A percentile compares a stretch with the other conserved stretches of the same genome.
These are phyloP conservation scores for Catotricha subobsoleta DNA, from an alignment of 2,888 invertebrate species.

Conservation along the genomic window DNA sequence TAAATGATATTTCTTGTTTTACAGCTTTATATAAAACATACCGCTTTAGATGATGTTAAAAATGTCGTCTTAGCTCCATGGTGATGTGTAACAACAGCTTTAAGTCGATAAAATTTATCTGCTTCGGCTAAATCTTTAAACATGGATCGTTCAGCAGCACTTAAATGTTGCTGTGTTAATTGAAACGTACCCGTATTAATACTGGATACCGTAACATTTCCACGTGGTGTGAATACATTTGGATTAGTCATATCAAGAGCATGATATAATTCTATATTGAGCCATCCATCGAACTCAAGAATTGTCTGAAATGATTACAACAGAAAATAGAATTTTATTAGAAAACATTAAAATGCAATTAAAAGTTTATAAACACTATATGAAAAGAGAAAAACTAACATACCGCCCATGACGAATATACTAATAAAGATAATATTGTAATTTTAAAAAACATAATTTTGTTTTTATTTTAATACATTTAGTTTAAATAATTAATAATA, in stretches of 20 bases:
- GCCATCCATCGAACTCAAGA: constrained; percentile 49
- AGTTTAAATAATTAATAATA: too few relatives aligned
- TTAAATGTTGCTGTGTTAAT: constrained; percentile 42
- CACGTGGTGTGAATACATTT: constrained; percentile 42
- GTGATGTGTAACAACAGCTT: constrained; percentile 45
- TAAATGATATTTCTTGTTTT: constrained; percentile 9
- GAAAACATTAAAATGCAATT: neutral
- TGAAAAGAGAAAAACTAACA: neutral
- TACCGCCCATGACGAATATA: too few relatives aligned
- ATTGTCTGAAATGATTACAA: neutral
- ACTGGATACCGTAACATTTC: constrained; percentile 52
- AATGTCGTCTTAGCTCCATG: constrained; percentile 50
- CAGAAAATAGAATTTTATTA: neutral
- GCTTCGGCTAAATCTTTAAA: constrained; percentile 42
- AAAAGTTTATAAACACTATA: neutral
- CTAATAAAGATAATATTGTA: too few relatives aligned
- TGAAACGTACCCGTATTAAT: constrained; percentile 44
- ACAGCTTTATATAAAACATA: constrained; percentile 26
- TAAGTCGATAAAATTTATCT: constrained; percentile 58
- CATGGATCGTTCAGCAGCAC: constrained; percentile 34
- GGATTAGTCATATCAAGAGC: constrained; percentile 37
- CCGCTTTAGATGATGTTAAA: constrained; percentile 63
- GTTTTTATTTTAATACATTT: too few relatives aligned
- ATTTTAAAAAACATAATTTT: too few relatives aligned
- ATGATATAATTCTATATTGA: constrained; percentile 52